A percentile compares a stretch with the other conserved stretches of the same genome.
These are phyloP conservation scores for Cossypha dichroa DNA, from an alignment of 2,797 vertebrate genomes.

Conservation along the genomic window DNA sequence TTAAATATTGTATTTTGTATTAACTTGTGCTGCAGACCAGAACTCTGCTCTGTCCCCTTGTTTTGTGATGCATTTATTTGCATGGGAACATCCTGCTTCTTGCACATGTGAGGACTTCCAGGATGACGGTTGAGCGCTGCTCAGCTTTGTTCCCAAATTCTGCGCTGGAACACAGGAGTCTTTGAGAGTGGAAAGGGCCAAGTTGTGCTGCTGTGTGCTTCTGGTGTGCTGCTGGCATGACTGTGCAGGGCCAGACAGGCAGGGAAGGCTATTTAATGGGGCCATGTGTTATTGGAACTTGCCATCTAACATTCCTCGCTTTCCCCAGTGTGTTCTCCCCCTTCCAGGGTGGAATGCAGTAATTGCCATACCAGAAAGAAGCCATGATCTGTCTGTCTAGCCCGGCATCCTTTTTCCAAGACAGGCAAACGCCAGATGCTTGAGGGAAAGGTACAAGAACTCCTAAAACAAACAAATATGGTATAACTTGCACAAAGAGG, in stretches of 20 bases:
- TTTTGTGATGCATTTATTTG: not conserved
- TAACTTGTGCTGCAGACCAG: not conserved
- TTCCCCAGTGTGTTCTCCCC: constrained; percentile 51
- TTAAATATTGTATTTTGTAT: not conserved
- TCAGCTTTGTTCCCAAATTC: not conserved
- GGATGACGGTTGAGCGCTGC: not conserved
- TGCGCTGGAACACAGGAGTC: not conserved
- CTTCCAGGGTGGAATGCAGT: constrained; percentile 54
- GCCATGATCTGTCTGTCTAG: constrained; percentile 52
- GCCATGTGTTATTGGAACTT: constrained; percentile 40
- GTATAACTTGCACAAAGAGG: constrained; percentile 33
- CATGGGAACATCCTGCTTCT: not conserved
- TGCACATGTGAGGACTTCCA: not conserved
- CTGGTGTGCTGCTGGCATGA: not conserved
- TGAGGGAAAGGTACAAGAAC: constrained; percentile 32
- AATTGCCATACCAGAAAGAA: constrained; percentile 64
- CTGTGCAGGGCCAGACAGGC: not conserved
- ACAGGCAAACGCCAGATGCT: constrained; percentile 52
- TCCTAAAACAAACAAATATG: constrained; percentile 48
- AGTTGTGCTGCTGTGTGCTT: not conserved
- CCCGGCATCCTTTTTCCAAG: constrained; percentile 50
- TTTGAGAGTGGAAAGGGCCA: not conserved
- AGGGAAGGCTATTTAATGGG: not conserved
- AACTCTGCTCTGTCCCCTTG: not conserved
- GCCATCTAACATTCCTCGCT: constrained; percentile 20